phyloP scores from a whole-genome alignment of 2,113 vertebrate species.

The Esox niger region DNA sequence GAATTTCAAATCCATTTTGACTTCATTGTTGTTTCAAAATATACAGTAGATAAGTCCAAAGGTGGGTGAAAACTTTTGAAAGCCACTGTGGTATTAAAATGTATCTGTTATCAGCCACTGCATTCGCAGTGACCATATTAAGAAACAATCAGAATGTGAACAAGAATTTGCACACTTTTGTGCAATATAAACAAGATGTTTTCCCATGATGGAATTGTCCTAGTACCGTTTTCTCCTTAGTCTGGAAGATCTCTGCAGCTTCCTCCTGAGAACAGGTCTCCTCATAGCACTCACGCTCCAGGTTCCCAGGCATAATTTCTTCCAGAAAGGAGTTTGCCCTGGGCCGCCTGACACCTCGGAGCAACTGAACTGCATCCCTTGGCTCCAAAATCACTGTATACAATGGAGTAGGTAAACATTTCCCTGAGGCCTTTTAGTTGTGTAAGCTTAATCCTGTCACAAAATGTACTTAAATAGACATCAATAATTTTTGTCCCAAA shows the following conservation, averaged over 20 bases:
- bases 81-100: too few species aligned
- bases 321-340: slow-evolving; percentile 76
- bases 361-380: slow-evolving; percentile 56
- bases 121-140: background rate
- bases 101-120: too few species aligned
- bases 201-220: background rate
- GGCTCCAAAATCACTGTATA: slow-evolving; percentile 74
- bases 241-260: slow-evolving; percentile 80
- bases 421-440: background rate
- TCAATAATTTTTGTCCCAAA: too few species aligned
- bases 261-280: slow-evolving; percentile 81
- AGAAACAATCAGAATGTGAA: background rate
- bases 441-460: too few species aligned
- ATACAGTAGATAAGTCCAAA: background rate
- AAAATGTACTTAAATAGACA: too few species aligned
- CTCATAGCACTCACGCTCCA: slow-evolving; percentile 83
- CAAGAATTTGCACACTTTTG: background rate
- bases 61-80: too few species aligned
- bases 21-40: too few species aligned
- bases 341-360: slow-evolving; percentile 57
- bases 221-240: slow-evolving; percentile 75
- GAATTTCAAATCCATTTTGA: too few species aligned
- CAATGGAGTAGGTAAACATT: background rate
- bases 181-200: background rate
- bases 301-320: slow-evolving; percentile 74